phyloP scores from a whole-genome alignment of 2,113 vertebrate genomes.

The Felis catus region DNA sequence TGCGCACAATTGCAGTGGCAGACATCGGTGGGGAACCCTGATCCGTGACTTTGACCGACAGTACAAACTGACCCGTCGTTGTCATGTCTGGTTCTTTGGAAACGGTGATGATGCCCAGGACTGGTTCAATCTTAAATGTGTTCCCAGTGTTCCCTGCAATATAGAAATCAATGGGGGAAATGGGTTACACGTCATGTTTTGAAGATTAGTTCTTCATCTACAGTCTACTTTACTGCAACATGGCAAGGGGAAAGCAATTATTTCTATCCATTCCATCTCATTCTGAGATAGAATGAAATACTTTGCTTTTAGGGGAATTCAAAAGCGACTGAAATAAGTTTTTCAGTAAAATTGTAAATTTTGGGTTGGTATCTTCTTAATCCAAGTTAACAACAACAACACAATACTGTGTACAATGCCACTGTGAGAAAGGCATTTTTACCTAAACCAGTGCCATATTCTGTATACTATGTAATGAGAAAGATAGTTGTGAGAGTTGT shows the following conservation, averaged over 20 bases:
- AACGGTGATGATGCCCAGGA: constrained; percentile 94
- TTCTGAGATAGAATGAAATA: background rate
- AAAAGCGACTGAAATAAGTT: constrained; percentile 14
- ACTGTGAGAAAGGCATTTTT: background rate
- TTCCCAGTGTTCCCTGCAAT: constrained; percentile 94
- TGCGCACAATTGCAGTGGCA: constrained; percentile 92
- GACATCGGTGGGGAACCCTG: constrained; percentile 92
- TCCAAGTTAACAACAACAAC: background rate
- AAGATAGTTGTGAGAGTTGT: background rate
- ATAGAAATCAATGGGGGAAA: constrained; percentile 72
- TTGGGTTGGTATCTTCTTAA: background rate
- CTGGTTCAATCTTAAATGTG: constrained; percentile 94
- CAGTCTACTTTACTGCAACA: background rate
- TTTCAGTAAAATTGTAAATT: background rate
- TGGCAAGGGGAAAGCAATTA: background rate
- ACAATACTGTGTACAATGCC: background rate
- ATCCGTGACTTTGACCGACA: constrained; percentile 94
- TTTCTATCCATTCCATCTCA: background rate
- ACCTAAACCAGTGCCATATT: background rate
- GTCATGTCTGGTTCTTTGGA: constrained; percentile 93
- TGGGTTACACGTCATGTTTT: constrained; percentile 50
- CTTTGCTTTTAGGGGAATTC: background rate
- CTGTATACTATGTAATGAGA: background rate
- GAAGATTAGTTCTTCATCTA: background rate
- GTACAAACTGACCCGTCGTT: constrained; percentile 92